Base-by-base conservation (phyloP, 2,113 vertebrate species). In the Crotalus horridus region DNA sequence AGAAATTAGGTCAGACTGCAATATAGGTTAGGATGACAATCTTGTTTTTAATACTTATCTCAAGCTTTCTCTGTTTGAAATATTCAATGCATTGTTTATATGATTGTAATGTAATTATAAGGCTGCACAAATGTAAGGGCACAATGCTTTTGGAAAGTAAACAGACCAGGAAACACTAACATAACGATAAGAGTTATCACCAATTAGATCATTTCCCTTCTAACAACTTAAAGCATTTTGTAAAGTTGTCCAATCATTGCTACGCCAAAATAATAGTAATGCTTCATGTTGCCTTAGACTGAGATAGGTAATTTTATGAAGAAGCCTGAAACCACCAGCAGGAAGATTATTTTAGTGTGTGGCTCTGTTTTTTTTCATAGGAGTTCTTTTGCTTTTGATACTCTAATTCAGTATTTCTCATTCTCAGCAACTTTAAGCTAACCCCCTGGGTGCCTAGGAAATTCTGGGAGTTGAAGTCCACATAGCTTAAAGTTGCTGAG, bases 1-100 rank as follows among this genome's bases (percentile, higher is more conserved):
- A 92, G 87, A 92, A 92, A 92, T 21, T 92, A 64, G 92, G 92
- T 89, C 91, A 89, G 92, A 59, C 58, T 51, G 92, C 85, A 89
- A 92, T 4, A 20, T 29, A 90, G 74, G 88, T 89, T 85, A 85
- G 10, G 56, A 8, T 58, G 87, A 46, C 74, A 10, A 9, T 89
- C 81, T 61, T 92, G 64, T 88, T 87, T 92, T 92, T 93, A 93
- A 90, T 89, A 93, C 29, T 86, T n/a, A 90, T 81, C 55, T 90
- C 88, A 90, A 89, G 92, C 55, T 93, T 93, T 86, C 92, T 93
- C 21, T 61, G 12, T 53, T 39, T 90, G 69, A 92, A 89, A 59
- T 59, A 92, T 92, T 61, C 54, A 86, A 29, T 85, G 26, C 43
- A 24, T 85, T 21, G 55, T 0, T 39, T 85, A n/a, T 86, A 20